These are phyloP conservation scores for Gymnoscopelus braueri DNA, from an alignment of 2,797 vertebrate species.

Conservation along the genomic window DNA sequence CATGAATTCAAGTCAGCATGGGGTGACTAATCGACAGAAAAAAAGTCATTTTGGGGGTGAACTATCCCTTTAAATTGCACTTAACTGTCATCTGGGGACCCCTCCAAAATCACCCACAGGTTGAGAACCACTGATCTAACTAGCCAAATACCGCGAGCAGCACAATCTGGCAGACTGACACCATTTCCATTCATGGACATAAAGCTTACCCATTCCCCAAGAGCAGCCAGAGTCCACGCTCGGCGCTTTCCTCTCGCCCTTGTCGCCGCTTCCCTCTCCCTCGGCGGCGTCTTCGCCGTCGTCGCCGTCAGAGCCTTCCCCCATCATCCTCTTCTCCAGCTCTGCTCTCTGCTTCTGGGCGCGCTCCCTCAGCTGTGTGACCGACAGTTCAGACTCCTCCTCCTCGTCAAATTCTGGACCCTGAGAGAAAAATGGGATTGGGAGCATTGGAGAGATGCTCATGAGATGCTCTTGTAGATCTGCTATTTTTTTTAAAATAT, in stretches of 20 bases:
- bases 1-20: too few species aligned
- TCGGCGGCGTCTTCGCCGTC: slow-evolving; percentile 38
- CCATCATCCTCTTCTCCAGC: slow-evolving; percentile 93
- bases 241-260: slow-evolving; percentile 55
- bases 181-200: neutral
- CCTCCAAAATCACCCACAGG: too few species aligned
- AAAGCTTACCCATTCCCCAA: slow-evolving; percentile 93
- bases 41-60: too few species aligned
- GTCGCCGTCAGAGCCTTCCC: slow-evolving; percentile 91
- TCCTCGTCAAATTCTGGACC: slow-evolving; percentile 95
- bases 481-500: too few species aligned
- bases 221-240: slow-evolving; percentile 88
- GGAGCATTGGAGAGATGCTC: neutral
- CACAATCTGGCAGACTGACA: too few species aligned
- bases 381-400: slow-evolving; percentile 91
- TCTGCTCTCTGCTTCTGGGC: slow-evolving; percentile 85
- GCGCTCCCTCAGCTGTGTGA: slow-evolving; percentile 90
- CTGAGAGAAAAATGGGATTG: slow-evolving; percentile 62
- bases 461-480: too few species aligned
- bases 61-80: too few species aligned
- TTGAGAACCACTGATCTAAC: too few species aligned
- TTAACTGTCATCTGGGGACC: too few species aligned
- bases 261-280: slow-evolving; percentile 28
- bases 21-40: too few species aligned
- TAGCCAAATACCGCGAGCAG: too few species aligned